Base-by-base conservation (phyloP, 2,888 invertebrate species). In the Epinotia ramella region DNA sequence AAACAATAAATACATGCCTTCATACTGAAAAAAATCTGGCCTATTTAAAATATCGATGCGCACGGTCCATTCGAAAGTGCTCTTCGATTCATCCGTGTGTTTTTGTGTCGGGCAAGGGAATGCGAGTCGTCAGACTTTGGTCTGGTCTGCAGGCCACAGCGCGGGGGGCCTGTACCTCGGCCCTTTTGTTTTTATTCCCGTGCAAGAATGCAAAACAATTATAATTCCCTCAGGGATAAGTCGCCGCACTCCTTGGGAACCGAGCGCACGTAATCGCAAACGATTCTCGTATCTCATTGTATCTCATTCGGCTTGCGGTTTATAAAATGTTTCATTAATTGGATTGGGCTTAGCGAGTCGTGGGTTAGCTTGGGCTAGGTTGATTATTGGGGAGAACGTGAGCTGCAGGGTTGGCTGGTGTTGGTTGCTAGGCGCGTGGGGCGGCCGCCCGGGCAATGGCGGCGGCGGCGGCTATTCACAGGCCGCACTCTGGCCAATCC, bases 131-230 rank as follows among this genome's bases (percentile, higher is more conserved):
- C 92, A 93, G 93, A 93, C 93, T 91, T 93, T 89, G 88, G 93
- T 92, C 92, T 92, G 91, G 88, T 85, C 89, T 86, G 88, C 81
- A 87, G 85, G 83, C 84, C 81, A 82, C 91, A 88, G 91, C 81
- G 91, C 93, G 93, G 92, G 92, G 92, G 93, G 91, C 90, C 90
- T 84, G 84, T 83, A 81, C 83, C 84, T 86, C 85, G 88, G 65
- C 86, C 88, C 91, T 94, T 93, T 94, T 93, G 92, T 93, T 94
- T 92, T 94, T 93, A 90, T 94, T 89, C 89, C 89, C 91, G 89
- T 90, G 91, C 92, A 93, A 92, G 93, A 94, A 94, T 93, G 94
- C 94, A 94, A 94, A 94, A 93, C 93, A 94, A 94, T 94, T 94
- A 93, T 93, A 92, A 93, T 91, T 91, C 90, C 89, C 91, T 86